Percentiles rank a stretch among this genome's conserved stretches.
These are phyloP conservation scores for Acronicta psi DNA, from an alignment of 2,888 invertebrate species.

Conservation along the genomic window DNA sequence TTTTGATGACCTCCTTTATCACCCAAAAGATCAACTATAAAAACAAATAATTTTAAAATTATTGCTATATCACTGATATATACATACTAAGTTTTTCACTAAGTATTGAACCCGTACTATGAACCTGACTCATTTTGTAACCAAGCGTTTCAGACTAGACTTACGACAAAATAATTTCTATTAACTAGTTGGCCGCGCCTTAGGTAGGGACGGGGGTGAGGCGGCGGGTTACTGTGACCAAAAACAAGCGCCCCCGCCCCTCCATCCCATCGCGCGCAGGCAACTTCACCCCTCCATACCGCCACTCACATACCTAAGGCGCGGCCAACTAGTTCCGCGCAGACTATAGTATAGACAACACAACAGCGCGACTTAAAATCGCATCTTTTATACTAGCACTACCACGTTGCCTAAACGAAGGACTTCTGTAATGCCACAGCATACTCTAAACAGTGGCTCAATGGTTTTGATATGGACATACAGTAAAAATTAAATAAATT, in stretches of 20 bases:
- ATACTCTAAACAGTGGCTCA: conserved; percentile 6
- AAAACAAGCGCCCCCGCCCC: too few species aligned
- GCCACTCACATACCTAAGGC: too few species aligned
- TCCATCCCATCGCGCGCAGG: too few species aligned
- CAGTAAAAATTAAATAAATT: too few species aligned
- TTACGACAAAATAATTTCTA: conserved; percentile 23
- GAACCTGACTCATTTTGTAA: conserved; percentile 36
- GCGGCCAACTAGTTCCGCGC: too few species aligned
- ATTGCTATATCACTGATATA: conserved; percentile 34
- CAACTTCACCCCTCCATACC: too few species aligned
- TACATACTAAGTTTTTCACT: conserved; percentile 16
- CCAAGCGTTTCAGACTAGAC: conserved; percentile 22
- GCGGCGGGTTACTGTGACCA: too few species aligned
- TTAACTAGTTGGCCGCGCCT: too few species aligned
- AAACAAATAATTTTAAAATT: conserved; percentile 20
- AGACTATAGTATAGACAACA: conserved; percentile 12
- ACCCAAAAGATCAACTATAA: conserved; percentile 9
- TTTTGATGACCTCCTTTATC: too few species aligned
- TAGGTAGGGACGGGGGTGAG: too few species aligned
- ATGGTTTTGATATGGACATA: not conserved
- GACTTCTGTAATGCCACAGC: conserved; percentile 13
- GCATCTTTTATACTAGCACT: conserved; percentile 33
- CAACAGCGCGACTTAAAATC: conserved; percentile 38
- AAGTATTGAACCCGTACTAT: conserved; percentile 44
- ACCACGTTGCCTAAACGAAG: conserved; percentile 44